Conservation (phyloP, 1,140 invertebrate species). For the Bombus haemorrhoidalis region DNA sequence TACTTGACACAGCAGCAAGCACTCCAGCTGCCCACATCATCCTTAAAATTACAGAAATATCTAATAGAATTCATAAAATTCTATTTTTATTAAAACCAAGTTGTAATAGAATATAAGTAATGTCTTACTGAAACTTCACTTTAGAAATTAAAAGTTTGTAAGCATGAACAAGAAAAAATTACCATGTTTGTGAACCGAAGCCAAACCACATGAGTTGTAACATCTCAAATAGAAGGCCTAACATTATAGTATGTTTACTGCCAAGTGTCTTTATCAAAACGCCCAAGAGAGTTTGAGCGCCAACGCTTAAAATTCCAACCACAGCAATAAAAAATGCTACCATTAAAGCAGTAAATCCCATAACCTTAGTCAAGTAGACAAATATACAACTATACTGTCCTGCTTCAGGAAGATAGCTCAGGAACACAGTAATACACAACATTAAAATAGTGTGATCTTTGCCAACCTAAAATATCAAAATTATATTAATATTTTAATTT, state of each 20-base stretch:
- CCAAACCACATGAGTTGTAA: conserved; percentile 98
- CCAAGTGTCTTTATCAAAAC: conserved; percentile 96
- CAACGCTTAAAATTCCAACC: conserved; percentile 97
- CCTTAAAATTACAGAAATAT: conserved; percentile 83
- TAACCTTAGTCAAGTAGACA: conserved; percentile 98
- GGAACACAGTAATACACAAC: conserved; percentile 98
- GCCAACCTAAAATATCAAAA: conserved; percentile 87
- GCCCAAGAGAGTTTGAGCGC: conserved; percentile 95
- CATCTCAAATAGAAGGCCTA: conserved; percentile 98
- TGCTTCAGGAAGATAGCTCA: conserved; percentile 99
- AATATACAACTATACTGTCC: conserved; percentile 99
- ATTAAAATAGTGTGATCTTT: conserved; percentile 98
- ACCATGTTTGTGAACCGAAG: conserved; percentile 93
- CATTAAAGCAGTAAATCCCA: conserved; percentile 97
- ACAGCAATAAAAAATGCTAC: conserved; percentile 99
- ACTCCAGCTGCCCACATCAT: conserved; percentile 99
- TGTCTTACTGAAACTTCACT: background rate
- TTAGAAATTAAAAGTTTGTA: background rate
- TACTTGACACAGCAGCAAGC: conserved; percentile 95
- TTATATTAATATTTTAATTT: background rate
- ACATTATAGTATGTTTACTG: conserved; percentile 98
- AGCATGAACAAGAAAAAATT: conserved; percentile 66
- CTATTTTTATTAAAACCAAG: background rate
- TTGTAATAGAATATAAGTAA: background rate
- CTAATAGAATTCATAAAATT: conserved; percentile 10